Evolutionary conservation across 2,888 invertebrate genomes (phyloP).

Genomic region (Coleophora deauratella): DNA sequence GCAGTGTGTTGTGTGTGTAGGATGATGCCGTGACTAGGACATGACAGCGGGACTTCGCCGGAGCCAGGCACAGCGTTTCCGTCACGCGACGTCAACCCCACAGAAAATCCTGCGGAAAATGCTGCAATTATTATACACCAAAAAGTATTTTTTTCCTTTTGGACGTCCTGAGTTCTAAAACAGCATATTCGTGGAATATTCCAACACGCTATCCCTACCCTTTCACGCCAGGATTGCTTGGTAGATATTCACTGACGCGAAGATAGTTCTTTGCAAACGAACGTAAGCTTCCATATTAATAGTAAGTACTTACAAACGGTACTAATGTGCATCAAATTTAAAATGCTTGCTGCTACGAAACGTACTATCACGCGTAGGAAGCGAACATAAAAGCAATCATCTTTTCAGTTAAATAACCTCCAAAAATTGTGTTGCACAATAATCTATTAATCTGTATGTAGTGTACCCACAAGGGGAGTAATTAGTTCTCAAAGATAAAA

Average conservation of each 20-base stretch:
- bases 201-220: too few relatives aligned
- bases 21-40: constrained; percentile 55
- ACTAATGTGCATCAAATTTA: too few relatives aligned
- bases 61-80: constrained; percentile 47
- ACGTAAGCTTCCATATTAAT: too few relatives aligned
- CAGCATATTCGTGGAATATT: too few relatives aligned
- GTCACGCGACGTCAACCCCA: constrained; percentile 51
- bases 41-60: constrained; percentile 49
- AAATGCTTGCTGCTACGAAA: not conserved
- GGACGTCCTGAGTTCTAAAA: too few relatives aligned
- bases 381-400: not conserved
- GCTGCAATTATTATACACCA: constrained; percentile 29
- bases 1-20: constrained; percentile 20
- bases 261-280: too few relatives aligned
- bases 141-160: constrained; percentile 19
- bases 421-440: constrained; percentile 6
- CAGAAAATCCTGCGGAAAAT: constrained; percentile 37
- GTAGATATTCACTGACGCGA: too few relatives aligned
- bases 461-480: constrained; percentile 22
- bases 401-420: not conserved
- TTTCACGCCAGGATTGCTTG: too few relatives aligned
- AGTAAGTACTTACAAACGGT: too few relatives aligned
- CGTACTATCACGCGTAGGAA: too few relatives aligned
- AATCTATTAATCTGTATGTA: constrained; percentile 2
- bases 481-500: constrained; percentile 31